Evolutionary conservation across 2,888 invertebrate genomes (phyloP), one percentile per base, ranked within the genome.

Genomic region (Drosophila parthenogenetica): DNA sequence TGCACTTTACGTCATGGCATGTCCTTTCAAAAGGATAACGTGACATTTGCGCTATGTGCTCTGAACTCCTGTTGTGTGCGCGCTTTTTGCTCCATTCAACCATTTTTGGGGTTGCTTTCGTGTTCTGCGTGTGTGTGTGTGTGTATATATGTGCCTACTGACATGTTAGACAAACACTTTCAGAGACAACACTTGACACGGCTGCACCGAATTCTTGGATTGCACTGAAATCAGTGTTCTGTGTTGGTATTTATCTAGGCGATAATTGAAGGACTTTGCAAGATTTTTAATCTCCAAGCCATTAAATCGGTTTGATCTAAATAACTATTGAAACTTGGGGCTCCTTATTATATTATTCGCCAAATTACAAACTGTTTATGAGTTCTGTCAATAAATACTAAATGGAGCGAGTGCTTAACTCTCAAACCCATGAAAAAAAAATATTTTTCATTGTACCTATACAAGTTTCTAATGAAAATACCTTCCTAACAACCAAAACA

Each of bases 11-110:
- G 17, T 53, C 60, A 10, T 45, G 59, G 54, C 69, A 64, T 64
- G 70, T 73, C 69, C 70, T 73, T 83, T 72, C 71, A 67, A 61
- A 68, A 57, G 81, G 67, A 84, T 81, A 81, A 82, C 81, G 85
- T 76, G 82, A 81, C 82, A 65, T 84, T 80, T 69, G 70, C 68
- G 40, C 85, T 81, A 84, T 74, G 74, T 66, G n/a, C 54, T 46
- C 64, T 48, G 53, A 10, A 16, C 42, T 29, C 29, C 54, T 43
- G 54, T 32, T 46, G 22, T 45, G 17, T 16, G 39, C n/a, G 37
- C 14, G 50, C 50, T 22, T 11, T 11, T 29, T 25, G 14, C 17
- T 13, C 13, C 17, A 32, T 49, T 17, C 35, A 13, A 35, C 17
- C 3, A n/a, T 49, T 40, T 55, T 45, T 19, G 35, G 43, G 55